Percentiles rank a stretch among this genome's conserved stretches.
Evolutionary conservation across 2,888 invertebrate genomes (phyloP).

Genomic region (Drosophila planitibia): DNA sequence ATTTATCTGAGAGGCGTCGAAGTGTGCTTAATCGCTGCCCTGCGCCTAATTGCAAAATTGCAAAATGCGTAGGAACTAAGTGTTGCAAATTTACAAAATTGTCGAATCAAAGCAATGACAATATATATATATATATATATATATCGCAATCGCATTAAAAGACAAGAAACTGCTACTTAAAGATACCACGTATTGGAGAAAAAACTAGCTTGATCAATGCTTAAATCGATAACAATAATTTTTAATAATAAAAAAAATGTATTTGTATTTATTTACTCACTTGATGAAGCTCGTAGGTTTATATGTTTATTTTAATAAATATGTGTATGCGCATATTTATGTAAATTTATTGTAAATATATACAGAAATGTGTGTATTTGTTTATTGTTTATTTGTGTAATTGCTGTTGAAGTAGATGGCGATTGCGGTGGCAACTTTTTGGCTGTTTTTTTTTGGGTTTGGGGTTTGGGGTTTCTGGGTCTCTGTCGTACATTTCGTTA

Average conservation of each 20-base stretch:
- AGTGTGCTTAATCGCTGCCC: constrained; percentile 5
- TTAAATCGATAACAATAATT: neutral
- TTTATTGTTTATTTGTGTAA: constrained; percentile 1
- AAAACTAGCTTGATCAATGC: neutral
- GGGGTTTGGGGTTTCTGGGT: constrained; percentile 74
- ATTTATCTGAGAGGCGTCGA: neutral
- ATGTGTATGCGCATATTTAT: neutral
- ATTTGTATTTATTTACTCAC: neutral
- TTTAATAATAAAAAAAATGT: neutral
- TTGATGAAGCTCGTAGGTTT: neutral
- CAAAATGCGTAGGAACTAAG: neutral
- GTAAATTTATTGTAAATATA: constrained; percentile 4
- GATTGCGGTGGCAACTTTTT: constrained; percentile 40
- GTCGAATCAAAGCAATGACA: neutral
- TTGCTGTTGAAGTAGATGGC: constrained; percentile 10
- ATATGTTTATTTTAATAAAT: neutral
- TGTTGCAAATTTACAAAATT: constrained; percentile 5
- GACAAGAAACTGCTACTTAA: too few relatives aligned
- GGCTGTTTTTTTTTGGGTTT: constrained; percentile 23
- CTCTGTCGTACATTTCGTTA: constrained; percentile 57
- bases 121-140: neutral
- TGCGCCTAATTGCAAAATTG: constrained; percentile 1
- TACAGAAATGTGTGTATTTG: constrained; percentile 16
- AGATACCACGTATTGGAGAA: neutral
- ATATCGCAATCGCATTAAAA: too few relatives aligned